Conservation (phyloP, 2,888 invertebrate genomes). For the Thera obeliscata region DNA sequence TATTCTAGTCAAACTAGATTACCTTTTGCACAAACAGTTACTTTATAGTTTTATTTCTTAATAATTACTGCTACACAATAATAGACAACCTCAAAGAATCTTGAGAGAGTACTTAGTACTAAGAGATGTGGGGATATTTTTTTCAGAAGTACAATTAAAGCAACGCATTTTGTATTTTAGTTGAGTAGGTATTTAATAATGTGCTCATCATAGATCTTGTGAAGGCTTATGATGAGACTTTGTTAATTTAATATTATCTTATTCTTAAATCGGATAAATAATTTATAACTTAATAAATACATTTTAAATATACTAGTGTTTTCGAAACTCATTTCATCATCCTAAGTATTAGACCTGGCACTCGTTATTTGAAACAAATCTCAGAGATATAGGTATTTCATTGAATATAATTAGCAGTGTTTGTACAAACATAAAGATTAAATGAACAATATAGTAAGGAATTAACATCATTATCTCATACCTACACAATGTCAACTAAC, state of each 20-base stretch:
- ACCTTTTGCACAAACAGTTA: not conserved
- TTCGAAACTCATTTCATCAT: not conserved
- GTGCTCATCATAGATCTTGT: constrained; percentile 1
- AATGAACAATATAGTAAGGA: constrained; percentile 3
- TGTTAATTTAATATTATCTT: constrained; percentile 2
- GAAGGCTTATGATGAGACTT: not conserved
- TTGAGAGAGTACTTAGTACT: too few relatives aligned
- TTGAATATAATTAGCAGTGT: constrained; percentile 5
- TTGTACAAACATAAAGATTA: constrained; percentile 7
- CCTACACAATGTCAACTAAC: constrained; percentile 30
- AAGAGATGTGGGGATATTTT: too few relatives aligned
- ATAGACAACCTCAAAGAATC: too few relatives aligned
- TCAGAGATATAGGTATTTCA: not conserved
- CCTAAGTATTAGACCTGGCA: too few relatives aligned
- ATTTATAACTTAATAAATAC: constrained; percentile 1
- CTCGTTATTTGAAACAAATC: too few relatives aligned
- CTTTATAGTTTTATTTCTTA: too few relatives aligned
- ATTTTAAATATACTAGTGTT: not conserved
- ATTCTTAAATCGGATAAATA: not conserved
- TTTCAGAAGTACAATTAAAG: not conserved
- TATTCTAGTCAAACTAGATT: constrained; percentile 11
- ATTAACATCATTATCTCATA: constrained; percentile 28
- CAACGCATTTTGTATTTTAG: not conserved
- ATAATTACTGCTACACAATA: too few relatives aligned
- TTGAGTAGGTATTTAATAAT: not conserved